phyloP scores from a whole-genome alignment of 2,888 invertebrate genomes.

The Adelphocoris suturalis region DNA sequence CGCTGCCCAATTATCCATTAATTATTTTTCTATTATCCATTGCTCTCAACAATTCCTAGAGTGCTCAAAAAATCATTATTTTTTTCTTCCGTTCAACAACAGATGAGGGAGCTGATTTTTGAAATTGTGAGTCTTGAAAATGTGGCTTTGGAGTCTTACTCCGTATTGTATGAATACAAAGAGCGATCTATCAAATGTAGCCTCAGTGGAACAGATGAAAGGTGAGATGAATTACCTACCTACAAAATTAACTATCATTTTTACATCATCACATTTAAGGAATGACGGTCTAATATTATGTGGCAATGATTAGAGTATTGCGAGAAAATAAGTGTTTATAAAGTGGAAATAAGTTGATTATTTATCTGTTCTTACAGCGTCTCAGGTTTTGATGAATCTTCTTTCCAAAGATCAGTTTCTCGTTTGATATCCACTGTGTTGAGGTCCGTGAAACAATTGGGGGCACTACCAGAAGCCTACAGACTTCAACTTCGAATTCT shows the following conservation, averaged over 20 bases:
- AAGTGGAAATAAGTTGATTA: too few species aligned
- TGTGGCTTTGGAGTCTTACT: neutral
- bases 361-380: neutral
- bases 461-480: conserved; percentile 2
- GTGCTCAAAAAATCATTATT: neutral
- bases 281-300: neutral
- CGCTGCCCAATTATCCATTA: too few species aligned
- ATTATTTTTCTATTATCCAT: too few species aligned
- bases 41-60: neutral
- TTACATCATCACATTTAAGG: too few species aligned
- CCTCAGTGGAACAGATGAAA: neutral
- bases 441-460: neutral
- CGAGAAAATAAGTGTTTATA: too few species aligned
- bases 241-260: neutral
- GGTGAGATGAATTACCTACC: neutral
- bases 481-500: conserved; percentile 12
- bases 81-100: neutral
- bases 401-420: neutral
- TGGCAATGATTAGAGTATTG: neutral
- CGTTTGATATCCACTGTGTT: neutral
- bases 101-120: conserved; percentile 41
- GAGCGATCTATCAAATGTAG: neutral
- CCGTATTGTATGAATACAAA: conserved; percentile 37
- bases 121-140: conserved; percentile 13
- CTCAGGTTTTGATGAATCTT: neutral